Evolutionary conservation across 2,113 vertebrate genomes (phyloP), one percentile per base, ranked within the genome.

Genomic region (Fulmarus glacialis): DNA sequence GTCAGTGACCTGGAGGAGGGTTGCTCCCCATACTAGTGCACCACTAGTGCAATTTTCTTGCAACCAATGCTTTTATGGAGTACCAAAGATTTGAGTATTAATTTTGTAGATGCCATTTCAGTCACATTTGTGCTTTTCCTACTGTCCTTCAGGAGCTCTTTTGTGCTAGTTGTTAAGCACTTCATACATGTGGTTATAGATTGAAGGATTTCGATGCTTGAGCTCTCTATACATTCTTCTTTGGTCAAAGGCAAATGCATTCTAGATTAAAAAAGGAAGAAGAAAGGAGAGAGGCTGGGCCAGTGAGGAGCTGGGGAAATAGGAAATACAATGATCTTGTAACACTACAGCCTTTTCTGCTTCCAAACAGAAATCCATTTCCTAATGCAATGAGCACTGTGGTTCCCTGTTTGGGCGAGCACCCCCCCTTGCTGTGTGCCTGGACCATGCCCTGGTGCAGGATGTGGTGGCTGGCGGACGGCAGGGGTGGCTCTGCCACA

Each of bases 401-500:
- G 17, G 6, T 58, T 55, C 87, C 38, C 38, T 9, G 26, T 67
- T 38, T 63, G 58, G 24, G n/a, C 0, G 6, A 59, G 34, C 26
- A 30, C 2, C 8, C 6, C 3, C 1, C 3, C 15, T 50, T 58
- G n/a, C 75, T 40, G 58, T 24, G 45, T 4, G 8, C 24, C 42
- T 18, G 50, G 63, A 8, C 23, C 4, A 0, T 8, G 2, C 26
- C 27, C 56, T 0, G 0, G 89, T 48, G 26, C 34, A 11, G 71
- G 50, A 2, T 22, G 66, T 22, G 82, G 3, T 16, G 38, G 43
- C 23, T 3, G 3, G 36, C 0, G 3, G 73, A n/a, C 3, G 22
- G 26, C 8, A 2, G 23, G 43, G 24, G 4, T 27, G 82, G 42
- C 43, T 67, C 22, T 55, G 53, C 27, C 62, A 4, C 62, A 6